Evolutionary conservation across 2,113 vertebrate genomes (phyloP).

Genomic region (Pseudolaguvia tuberculata): DNA sequence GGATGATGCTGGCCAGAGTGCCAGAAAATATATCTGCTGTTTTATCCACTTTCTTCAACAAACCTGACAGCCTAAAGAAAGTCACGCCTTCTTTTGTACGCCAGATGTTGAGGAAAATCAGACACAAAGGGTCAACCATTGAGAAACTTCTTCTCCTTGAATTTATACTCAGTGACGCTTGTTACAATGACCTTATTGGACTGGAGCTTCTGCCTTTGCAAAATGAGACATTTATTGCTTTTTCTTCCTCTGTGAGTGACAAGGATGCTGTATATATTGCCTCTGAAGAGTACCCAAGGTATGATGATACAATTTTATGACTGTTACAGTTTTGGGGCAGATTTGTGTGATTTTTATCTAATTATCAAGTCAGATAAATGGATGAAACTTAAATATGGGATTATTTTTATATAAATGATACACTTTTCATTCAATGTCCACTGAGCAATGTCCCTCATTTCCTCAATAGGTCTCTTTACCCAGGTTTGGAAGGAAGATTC

Average conservation of each 20-base stretch:
- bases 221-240: slow-evolving; percentile 78
- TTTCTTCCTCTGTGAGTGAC: slow-evolving; percentile 86
- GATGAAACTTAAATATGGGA: neutral
- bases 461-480: slow-evolving; percentile 79
- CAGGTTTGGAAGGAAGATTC: slow-evolving; percentile 87
- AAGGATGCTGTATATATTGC: slow-evolving; percentile 88
- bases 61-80: slow-evolving; percentile 70
- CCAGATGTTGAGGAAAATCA: slow-evolving; percentile 80
- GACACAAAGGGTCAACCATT: slow-evolving; percentile 67
- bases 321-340: neutral
- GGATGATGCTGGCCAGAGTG: slow-evolving; percentile 83
- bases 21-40: slow-evolving; percentile 76
- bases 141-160: slow-evolving; percentile 86
- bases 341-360: neutral
- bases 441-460: slow-evolving; percentile 1
- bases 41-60: slow-evolving; percentile 61
- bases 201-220: slow-evolving; percentile 91
- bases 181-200: slow-evolving; percentile 89
- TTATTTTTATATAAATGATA: neutral
- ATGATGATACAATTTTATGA: slow-evolving; percentile 38
- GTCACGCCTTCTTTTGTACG: slow-evolving; percentile 81
- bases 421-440: neutral
- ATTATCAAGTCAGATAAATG: neutral
- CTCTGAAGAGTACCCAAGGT: slow-evolving; percentile 90
- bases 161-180: slow-evolving; percentile 82